Conservation (phyloP, 2,113 vertebrate species). For the Pipa parva region DNA sequence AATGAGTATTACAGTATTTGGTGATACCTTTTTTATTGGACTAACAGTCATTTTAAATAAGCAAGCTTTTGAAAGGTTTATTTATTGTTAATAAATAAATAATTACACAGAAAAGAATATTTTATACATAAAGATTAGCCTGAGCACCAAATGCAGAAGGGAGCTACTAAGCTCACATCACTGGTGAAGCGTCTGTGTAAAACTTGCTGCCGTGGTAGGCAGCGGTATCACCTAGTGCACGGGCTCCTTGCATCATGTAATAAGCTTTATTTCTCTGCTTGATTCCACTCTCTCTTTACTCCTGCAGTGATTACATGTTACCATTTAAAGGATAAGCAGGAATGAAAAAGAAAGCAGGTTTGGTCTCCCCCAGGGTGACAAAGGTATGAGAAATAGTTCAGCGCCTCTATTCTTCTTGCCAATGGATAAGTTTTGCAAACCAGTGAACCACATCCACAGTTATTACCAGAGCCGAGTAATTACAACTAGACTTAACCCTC, state of each 20-base stretch:
- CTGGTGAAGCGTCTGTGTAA: too few relatives aligned
- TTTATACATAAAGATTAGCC: too few relatives aligned
- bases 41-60: too few relatives aligned
- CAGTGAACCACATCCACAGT: not conserved
- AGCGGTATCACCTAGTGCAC: constrained; percentile 1
- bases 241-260: constrained; percentile 2
- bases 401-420: not conserved
- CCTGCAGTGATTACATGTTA: constrained; percentile 41
- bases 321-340: constrained; percentile 35
- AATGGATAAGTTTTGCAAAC: not conserved
- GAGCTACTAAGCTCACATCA: too few relatives aligned
- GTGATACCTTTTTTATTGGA: too few relatives aligned
- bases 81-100: too few relatives aligned
- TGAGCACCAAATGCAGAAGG: too few relatives aligned
- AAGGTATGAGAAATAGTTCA: not conserved
- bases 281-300: not conserved
- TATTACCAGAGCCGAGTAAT: not conserved
- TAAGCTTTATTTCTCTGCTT: not conserved
- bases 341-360: constrained; percentile 38
- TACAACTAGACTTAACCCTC: not conserved
- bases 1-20: too few relatives aligned
- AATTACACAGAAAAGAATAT: too few relatives aligned
- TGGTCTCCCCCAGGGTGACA: constrained; percentile 20
- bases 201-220: constrained; percentile 12
- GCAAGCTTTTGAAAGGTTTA: too few relatives aligned